Conservation (phyloP, 2,797 vertebrate genomes). For the Danio aesculapii region DNA sequence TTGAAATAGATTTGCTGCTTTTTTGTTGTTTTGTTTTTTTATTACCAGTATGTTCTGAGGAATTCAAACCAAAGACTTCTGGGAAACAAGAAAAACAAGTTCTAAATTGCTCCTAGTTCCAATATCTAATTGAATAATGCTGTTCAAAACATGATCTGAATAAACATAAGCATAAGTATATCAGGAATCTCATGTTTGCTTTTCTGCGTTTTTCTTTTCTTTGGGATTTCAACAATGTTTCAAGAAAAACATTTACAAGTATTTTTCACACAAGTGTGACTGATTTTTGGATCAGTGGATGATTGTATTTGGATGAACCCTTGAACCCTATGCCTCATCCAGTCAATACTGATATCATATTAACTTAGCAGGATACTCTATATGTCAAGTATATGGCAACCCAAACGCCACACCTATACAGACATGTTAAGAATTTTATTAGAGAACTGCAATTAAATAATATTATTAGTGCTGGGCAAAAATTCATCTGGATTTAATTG, state of each 20-base stretch:
- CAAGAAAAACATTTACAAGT: neutral
- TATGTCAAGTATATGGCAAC: too few species aligned
- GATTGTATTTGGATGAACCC: constrained; percentile 21
- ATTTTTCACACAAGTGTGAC: neutral
- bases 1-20: neutral
- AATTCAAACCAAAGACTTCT: constrained; percentile 17
- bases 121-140: constrained; percentile 22
- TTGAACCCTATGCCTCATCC: neutral
- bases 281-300: neutral
- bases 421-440: neutral
- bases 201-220: neutral
- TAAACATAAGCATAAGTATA: constrained; percentile 8
- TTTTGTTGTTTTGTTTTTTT: constrained; percentile 5
- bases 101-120: constrained; percentile 21
- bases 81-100: neutral
- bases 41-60: neutral
- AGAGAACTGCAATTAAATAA: too few species aligned
- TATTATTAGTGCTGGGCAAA: too few species aligned
- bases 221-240: constrained; percentile 2
- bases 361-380: neutral
- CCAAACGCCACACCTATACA: neutral
- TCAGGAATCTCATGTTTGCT: neutral
- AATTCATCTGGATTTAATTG: too few species aligned
- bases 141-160: constrained; percentile 26
- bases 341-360: neutral